These are phyloP conservation scores for Syrrhaptes paradoxus DNA, from an alignment of 2,113 vertebrate genomes.

Conservation along the genomic window DNA sequence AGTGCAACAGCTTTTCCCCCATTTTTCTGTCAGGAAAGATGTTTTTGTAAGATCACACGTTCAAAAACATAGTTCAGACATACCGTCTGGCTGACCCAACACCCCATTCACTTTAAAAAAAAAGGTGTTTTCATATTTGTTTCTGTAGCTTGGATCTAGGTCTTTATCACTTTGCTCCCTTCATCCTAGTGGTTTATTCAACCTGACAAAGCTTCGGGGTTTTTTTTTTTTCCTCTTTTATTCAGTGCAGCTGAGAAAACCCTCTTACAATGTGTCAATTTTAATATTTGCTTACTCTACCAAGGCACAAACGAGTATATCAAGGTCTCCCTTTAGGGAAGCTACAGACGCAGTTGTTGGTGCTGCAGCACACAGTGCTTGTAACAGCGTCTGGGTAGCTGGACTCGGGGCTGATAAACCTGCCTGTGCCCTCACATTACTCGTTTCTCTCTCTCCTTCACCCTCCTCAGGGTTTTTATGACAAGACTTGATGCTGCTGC, in stretches of 20 bases:
- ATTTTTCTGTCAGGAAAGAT: neutral
- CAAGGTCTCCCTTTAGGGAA: constrained; percentile 8
- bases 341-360: neutral
- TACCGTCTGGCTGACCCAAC: neutral
- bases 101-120: neutral
- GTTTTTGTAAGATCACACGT: neutral
- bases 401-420: neutral
- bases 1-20: neutral
- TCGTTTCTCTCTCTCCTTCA: neutral
- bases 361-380: neutral
- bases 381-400: neutral
- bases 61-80: neutral
- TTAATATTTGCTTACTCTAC: constrained; percentile 50
- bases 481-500: neutral
- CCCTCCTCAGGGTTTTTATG: neutral
- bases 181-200: constrained; percentile 48
- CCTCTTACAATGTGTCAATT: constrained; percentile 31
- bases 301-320: neutral
- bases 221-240: neutral
- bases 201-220: neutral
- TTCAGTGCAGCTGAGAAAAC: constrained; percentile 35
- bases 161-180: constrained; percentile 33
- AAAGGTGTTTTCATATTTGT: neutral
- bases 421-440: neutral
- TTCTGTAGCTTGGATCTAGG: constrained; percentile 17